phyloP scores from a whole-genome alignment of 2,797 vertebrate genomes.

The Gymnoscopelus braueri region DNA sequence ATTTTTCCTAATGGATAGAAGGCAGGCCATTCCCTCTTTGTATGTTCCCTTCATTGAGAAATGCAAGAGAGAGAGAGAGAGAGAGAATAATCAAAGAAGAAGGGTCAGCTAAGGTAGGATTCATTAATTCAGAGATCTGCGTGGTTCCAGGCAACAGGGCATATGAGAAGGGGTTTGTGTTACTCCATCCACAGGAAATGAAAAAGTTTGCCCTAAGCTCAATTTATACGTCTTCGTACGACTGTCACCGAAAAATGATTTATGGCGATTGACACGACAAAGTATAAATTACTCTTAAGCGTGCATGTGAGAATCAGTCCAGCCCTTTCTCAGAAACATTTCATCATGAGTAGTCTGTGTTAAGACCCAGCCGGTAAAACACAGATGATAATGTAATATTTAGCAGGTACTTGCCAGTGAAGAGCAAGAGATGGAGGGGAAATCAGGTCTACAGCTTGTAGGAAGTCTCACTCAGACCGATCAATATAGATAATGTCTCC shows the following conservation, averaged over 20 bases:
- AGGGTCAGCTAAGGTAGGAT: no score
- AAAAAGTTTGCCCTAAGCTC: no score
- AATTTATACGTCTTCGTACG: no score
- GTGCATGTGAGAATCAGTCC: not conserved
- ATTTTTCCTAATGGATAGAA: not conserved
- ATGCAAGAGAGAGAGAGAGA: not conserved
- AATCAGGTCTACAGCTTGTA: slow-evolving; percentile 33
- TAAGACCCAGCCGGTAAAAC: slow-evolving; percentile 27
- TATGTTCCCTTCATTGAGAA: not conserved
- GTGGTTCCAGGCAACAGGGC: no score
- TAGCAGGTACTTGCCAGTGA: slow-evolving; percentile 13
- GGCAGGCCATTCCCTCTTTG: not conserved
- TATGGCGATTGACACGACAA: no score
- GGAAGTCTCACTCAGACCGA: slow-evolving; percentile 49
- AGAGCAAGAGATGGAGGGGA: slow-evolving; percentile 11
- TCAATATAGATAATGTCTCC: slow-evolving; percentile 54
- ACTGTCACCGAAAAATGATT: no score
- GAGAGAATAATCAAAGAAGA: not conserved
- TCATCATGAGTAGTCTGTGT: slow-evolving; percentile 4
- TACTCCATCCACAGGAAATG: no score
- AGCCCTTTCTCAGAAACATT: slow-evolving; percentile 3
- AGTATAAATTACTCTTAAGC: no score
- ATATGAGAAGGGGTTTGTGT: no score
- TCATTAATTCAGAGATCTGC: no score
- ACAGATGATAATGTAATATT: slow-evolving; percentile 42